Conservation (phyloP, 2,113 vertebrate species). For the Eublepharis macularius region DNA sequence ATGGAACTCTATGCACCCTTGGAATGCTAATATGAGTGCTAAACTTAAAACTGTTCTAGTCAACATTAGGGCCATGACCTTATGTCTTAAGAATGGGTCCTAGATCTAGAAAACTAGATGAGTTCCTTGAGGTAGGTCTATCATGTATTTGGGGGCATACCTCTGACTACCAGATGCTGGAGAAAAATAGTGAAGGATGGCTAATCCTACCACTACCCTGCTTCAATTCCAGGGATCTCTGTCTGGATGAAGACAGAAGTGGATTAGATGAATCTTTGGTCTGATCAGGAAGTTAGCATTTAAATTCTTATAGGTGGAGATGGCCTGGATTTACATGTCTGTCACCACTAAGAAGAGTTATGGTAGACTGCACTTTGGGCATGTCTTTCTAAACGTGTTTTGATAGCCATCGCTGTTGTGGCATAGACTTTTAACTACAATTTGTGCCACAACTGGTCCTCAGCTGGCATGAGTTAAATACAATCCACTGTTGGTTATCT, state of each 20-base stretch:
- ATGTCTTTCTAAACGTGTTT: not conserved
- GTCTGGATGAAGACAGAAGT: not conserved
- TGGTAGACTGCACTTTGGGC: not conserved
- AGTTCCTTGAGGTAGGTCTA: not conserved
- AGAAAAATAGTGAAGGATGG: not conserved
- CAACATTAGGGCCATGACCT: not conserved
- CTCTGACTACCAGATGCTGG: not conserved
- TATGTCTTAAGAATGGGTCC: not conserved
- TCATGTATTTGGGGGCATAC: not conserved
- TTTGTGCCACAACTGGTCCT: too few relatives aligned
- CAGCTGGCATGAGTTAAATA: not conserved
- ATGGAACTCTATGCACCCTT: not conserved
- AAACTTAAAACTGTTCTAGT: not conserved
- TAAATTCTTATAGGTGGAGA: not conserved
- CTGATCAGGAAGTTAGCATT: not conserved
- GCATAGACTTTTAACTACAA: not conserved
- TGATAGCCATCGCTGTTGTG: not conserved
- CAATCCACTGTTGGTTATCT: conserved; percentile 66
- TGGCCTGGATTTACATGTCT: not conserved
- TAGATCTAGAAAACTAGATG: not conserved
- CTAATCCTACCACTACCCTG: not conserved
- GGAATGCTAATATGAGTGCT: not conserved
- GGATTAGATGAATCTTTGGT: not conserved
- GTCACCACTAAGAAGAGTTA: not conserved
- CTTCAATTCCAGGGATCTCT: not conserved